phyloP scores from a whole-genome alignment of 1,140 invertebrate genomes.

The Spodoptera frugiperda region DNA sequence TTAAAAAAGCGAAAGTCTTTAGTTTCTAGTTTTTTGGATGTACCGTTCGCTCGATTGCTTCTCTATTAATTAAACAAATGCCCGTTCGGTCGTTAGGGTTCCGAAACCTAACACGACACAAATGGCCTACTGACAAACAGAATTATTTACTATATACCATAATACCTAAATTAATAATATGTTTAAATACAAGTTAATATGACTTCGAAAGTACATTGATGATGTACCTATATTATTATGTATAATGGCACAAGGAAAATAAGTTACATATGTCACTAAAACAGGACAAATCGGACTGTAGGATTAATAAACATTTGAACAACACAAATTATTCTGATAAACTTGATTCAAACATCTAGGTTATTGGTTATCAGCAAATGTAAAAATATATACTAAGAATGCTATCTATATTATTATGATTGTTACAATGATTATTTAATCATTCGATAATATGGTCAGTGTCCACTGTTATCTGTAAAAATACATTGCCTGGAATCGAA shows the following conservation, averaged over 20 bases:
- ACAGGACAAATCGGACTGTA: conserved; percentile 16
- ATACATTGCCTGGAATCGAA: no score
- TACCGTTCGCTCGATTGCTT: not conserved
- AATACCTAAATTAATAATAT: no score
- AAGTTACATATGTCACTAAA: not conserved
- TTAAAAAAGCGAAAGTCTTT: not conserved
- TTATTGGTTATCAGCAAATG: not conserved
- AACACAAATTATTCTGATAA: conserved; percentile 16
- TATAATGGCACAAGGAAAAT: conserved; percentile 14
- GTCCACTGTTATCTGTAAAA: no score
- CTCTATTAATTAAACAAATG: not conserved
- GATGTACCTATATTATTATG: not conserved
- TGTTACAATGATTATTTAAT: no score
- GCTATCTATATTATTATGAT: no score
- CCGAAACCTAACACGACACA: no score
- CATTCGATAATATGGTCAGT: no score
- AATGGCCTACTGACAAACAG: not conserved
- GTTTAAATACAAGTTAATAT: no score
- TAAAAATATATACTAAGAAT: no score
- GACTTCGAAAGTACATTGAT: not conserved
- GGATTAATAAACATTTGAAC: not conserved
- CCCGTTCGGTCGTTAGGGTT: not conserved
- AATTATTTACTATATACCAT: no score
- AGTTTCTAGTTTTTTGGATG: not conserved
- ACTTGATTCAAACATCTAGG: conserved; percentile 21